A percentile compares a stretch with the other conserved stretches of the same genome.
These are phyloP conservation scores for Cecidostiba fungosa DNA, from an alignment of 2,888 invertebrate genomes.

Conservation along the genomic window DNA sequence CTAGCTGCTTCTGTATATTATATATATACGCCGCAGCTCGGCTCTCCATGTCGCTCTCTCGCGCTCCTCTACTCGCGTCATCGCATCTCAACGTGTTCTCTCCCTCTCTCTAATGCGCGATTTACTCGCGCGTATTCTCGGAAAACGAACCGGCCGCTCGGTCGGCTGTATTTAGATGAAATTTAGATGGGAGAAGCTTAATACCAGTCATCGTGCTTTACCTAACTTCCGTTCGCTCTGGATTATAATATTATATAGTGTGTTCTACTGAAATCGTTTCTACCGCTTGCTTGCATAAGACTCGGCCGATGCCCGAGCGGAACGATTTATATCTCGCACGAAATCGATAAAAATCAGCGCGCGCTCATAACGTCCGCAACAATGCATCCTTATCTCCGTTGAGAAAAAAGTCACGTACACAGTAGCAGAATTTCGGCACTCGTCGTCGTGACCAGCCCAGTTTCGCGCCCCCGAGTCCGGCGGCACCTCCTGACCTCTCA, in stretches of 20 bases:
- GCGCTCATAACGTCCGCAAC: background rate
- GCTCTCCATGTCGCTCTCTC: background rate
- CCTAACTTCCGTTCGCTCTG: background rate
- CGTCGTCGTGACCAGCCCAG: slow-evolving; percentile 5
- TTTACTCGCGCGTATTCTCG: background rate
- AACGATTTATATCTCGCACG: background rate
- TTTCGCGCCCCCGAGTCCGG: background rate
- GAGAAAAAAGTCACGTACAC: slow-evolving; percentile 1
- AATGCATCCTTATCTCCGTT: background rate
- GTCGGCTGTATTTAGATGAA: background rate
- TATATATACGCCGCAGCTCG: too few relatives aligned
- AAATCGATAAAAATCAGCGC: slow-evolving; percentile 16
- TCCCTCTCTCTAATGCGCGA: background rate
- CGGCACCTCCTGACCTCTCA: background rate
- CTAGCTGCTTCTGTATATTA: too few relatives aligned
- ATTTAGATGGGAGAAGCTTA: background rate
- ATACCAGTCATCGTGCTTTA: background rate
- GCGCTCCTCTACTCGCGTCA: slow-evolving; percentile 47
- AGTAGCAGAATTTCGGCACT: background rate
- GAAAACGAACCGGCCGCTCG: background rate
- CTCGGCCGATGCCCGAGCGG: background rate
- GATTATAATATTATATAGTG: slow-evolving; percentile 1
- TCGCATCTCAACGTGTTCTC: background rate
- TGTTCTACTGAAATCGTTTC: slow-evolving; percentile 4
- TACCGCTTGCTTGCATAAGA: background rate